A percentile compares a stretch with the other conserved stretches of the same genome.
Evolutionary conservation across 2,888 invertebrate genomes (phyloP).

Genomic region (Coelopa pilipes): DNA sequence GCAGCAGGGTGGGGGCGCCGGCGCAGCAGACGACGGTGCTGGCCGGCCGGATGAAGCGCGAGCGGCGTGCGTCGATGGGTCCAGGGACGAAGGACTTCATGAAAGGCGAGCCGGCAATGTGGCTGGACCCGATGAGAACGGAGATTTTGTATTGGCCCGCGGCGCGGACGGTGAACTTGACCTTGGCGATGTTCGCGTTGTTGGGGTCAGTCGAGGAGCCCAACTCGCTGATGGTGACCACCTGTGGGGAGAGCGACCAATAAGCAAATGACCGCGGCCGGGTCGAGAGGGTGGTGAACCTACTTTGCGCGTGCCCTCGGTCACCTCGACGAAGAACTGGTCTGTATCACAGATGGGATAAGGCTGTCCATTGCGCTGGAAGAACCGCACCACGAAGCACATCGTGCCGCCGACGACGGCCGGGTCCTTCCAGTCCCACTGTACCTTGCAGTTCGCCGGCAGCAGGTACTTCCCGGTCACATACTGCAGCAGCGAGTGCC

Average conservation of each 20-base stretch:
- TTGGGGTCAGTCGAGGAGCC: conserved; percentile 88
- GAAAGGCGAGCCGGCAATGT: conserved; percentile 88
- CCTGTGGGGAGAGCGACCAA: conserved; percentile 66
- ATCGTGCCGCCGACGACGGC: conserved; percentile 90
- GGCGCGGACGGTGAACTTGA: conserved; percentile 91
- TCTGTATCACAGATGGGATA: conserved; percentile 95
- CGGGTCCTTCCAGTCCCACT: conserved; percentile 92
- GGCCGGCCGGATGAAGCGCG: conserved; percentile 83
- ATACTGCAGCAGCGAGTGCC: conserved; percentile 88
- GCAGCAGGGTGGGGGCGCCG: conserved; percentile 79
- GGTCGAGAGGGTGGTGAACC: conserved; percentile 12
- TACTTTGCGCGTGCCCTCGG: conserved; percentile 84
- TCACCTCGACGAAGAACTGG: conserved; percentile 87
- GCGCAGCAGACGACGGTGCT: conserved; percentile 87
- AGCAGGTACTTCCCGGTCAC: conserved; percentile 92
- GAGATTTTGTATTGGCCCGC: conserved; percentile 90
- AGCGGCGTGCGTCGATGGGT: conserved; percentile 83
- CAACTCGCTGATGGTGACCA: conserved; percentile 86
- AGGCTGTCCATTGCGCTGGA: conserved; percentile 91
- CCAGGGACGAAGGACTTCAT: conserved; percentile 85
- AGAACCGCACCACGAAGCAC: conserved; percentile 90
- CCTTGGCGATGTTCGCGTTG: conserved; percentile 85
- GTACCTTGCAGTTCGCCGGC: conserved; percentile 84
- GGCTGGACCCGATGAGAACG: conserved; percentile 83
- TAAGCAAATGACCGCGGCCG: background rate